Evolutionary conservation across 1,140 invertebrate species (phyloP).

Genomic region (Drosophila kikkawai): DNA sequence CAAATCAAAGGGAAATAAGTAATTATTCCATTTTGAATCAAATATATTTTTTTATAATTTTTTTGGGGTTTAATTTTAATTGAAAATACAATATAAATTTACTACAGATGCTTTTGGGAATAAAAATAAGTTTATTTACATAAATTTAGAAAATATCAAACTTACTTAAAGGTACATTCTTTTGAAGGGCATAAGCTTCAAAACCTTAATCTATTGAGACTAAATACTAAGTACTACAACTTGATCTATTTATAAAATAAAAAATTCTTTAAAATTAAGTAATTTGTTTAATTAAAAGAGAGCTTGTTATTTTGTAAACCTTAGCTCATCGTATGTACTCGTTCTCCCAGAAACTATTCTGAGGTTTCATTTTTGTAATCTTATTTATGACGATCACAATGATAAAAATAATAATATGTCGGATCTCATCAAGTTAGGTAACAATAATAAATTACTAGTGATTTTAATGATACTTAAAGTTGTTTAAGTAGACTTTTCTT

Average conservation of each 20-base stretch:
- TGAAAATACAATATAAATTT: background rate
- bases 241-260: background rate
- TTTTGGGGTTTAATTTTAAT: background rate
- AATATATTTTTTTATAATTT: background rate
- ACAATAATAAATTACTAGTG: background rate
- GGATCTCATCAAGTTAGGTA: background rate
- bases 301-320: background rate
- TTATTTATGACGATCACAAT: background rate
- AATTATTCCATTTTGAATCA: background rate
- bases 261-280: background rate
- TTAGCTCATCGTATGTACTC: background rate
- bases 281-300: background rate
- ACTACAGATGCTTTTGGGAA: no score
- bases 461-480: background rate
- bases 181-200: background rate
- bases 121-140: no score
- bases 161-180: background rate
- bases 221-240: background rate
- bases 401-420: background rate
- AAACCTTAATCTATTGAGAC: background rate
- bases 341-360: background rate
- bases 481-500: background rate
- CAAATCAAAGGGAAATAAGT: conserved; percentile 29
- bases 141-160: background rate
- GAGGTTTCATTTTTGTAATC: background rate